phyloP scores from a whole-genome alignment of 2,888 invertebrate species.

The Rhamnusium bicolor region DNA sequence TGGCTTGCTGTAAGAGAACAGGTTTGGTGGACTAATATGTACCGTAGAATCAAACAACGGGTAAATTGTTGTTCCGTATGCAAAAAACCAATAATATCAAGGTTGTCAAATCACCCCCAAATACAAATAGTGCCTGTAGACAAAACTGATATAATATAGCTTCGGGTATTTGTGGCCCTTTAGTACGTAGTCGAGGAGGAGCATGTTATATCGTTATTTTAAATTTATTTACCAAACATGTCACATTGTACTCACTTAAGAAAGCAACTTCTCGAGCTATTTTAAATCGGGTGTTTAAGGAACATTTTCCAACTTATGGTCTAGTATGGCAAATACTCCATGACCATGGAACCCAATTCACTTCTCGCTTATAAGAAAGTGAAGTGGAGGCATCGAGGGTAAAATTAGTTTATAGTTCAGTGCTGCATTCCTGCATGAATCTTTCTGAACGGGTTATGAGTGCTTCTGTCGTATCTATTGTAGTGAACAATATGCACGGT shows the following conservation, averaged over 20 bases:
- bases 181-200: conserved; percentile 16
- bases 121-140: conserved; percentile 25
- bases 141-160: conserved; percentile 5
- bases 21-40: conserved; percentile 32
- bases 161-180: conserved; percentile 12
- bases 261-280: conserved; percentile 12
- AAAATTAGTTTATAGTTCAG: background rate
- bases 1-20: background rate
- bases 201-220: background rate
- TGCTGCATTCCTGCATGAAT: conserved; percentile 2
- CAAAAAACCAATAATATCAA: conserved; percentile 29
- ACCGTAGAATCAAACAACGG: conserved; percentile 11
- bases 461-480: too few relatives aligned
- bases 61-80: conserved; percentile 17
- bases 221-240: too few relatives aligned
- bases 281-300: conserved; percentile 5
- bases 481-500: too few relatives aligned
- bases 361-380: conserved; percentile 5
- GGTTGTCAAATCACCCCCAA: conserved; percentile 11
- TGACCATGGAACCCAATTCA: conserved; percentile 32
- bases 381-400: background rate
- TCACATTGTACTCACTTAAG: background rate
- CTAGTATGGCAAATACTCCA: background rate
- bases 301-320: conserved; percentile 24
- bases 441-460: background rate